phyloP scores from a whole-genome alignment of 30 jellyfish, hydroid and myxozoan genomes.

The Aurelia sp. region DNA sequence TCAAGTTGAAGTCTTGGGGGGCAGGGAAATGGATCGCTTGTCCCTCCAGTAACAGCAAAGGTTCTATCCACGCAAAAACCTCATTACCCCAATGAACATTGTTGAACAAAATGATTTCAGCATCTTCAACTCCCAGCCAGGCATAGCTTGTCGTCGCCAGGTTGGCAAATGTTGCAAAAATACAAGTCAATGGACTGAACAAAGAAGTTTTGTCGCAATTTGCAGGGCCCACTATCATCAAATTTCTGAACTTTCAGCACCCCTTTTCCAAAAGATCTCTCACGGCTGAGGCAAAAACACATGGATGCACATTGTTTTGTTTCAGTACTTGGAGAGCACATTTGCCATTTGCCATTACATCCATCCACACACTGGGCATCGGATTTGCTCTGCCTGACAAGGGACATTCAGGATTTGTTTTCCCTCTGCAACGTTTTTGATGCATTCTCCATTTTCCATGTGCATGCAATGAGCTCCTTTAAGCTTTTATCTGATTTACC shows the following conservation, averaged over 20 bases:
- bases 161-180: constrained; percentile 6
- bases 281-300: constrained; percentile 25
- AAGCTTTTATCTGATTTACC: background rate
- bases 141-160: constrained; percentile 49
- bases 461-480: constrained; percentile 11
- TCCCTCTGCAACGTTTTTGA: background rate
- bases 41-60: constrained; percentile 45
- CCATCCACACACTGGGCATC: constrained; percentile 11
- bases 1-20: background rate
- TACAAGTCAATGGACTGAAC: constrained; percentile 29
- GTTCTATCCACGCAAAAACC: constrained; percentile 30
- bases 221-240: constrained; percentile 47
- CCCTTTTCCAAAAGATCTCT: constrained; percentile 56
- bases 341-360: background rate
- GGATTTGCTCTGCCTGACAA: background rate
- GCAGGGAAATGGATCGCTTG: constrained; percentile 38
- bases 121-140: constrained; percentile 42
- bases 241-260: constrained; percentile 50
- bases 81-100: constrained; percentile 37
- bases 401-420: background rate
- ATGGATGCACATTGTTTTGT: background rate
- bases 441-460: constrained; percentile 56
- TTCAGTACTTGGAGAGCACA: too few species aligned
- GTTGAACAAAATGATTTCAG: constrained; percentile 58
- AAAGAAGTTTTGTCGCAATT: constrained; percentile 51